phyloP scores from a whole-genome alignment of 2,797 vertebrate species.

The Ceryle rudis region DNA sequence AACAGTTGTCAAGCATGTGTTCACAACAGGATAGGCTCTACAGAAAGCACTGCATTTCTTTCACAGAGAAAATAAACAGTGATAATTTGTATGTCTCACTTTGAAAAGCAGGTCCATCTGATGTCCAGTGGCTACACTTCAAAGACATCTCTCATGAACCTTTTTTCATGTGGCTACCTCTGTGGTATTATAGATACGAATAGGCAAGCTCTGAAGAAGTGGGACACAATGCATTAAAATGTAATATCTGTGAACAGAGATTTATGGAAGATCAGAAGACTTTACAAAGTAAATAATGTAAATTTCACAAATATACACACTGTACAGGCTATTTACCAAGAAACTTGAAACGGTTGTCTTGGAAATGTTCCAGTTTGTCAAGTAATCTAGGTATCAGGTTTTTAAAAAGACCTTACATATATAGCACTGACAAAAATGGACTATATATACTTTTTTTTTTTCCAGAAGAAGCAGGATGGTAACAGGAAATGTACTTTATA shows the following conservation, averaged over 20 bases:
- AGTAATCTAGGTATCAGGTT: constrained; percentile 17
- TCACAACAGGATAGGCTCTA: background rate
- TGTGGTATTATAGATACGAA: constrained; percentile 10
- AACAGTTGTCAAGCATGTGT: background rate
- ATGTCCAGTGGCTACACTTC: background rate
- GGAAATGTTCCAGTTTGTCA: constrained; percentile 23
- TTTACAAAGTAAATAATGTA: constrained; percentile 55
- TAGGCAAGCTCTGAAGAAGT: background rate
- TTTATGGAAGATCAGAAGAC: constrained; percentile 37
- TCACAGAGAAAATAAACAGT: background rate
- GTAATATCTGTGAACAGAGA: background rate
- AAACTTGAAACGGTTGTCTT: constrained; percentile 47
- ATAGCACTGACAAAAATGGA: background rate
- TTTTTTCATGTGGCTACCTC: constrained; percentile 10
- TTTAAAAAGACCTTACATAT: background rate
- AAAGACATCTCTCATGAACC: background rate
- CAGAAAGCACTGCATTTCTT: background rate
- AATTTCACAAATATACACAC: constrained; percentile 49
- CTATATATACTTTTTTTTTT: background rate
- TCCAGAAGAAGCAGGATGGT: background rate
- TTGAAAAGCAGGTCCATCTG: background rate
- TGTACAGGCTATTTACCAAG: constrained; percentile 36
- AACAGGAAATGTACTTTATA: constrained; percentile 11
- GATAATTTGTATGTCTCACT: constrained; percentile 1
- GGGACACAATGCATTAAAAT: background rate